Evolutionary conservation across 2,888 invertebrate species (phyloP).

Genomic region (Sicus ferrugineus): DNA sequence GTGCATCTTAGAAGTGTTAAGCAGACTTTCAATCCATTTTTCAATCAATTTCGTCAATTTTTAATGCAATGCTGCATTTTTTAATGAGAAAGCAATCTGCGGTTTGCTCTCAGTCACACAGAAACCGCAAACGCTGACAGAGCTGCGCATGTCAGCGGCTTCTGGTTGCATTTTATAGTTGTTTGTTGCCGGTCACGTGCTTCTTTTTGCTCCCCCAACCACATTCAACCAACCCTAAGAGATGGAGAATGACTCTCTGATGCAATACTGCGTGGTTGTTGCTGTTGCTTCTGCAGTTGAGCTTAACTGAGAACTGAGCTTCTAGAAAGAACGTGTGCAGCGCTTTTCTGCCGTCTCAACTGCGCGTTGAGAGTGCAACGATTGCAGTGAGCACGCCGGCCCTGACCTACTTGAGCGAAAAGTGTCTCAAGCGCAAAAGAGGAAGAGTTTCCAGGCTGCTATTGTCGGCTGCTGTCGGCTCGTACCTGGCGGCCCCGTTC

Average conservation of each 20-base stretch:
- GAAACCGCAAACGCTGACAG: no score
- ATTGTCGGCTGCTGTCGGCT: background rate
- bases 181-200: slow-evolving; percentile 42
- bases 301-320: slow-evolving; percentile 36
- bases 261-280: background rate
- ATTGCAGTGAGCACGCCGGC: slow-evolving; percentile 60
- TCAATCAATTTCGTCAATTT: no score
- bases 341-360: background rate
- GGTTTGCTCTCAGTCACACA: no score
- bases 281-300: background rate
- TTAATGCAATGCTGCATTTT: no score
- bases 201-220: slow-evolving; percentile 8
- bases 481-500: no score
- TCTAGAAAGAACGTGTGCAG: background rate
- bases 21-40: no score
- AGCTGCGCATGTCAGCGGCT: slow-evolving; percentile 19
- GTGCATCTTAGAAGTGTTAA: no score
- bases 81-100: no score
- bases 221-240: background rate
- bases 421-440: background rate
- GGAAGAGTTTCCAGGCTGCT: background rate
- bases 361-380: slow-evolving; percentile 7
- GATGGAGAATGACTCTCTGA: background rate
- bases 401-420: slow-evolving; percentile 59
- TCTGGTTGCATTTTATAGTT: slow-evolving; percentile 7